Conservation (phyloP, 2,797 vertebrate species). For the Trematomus bernacchii region DNA sequence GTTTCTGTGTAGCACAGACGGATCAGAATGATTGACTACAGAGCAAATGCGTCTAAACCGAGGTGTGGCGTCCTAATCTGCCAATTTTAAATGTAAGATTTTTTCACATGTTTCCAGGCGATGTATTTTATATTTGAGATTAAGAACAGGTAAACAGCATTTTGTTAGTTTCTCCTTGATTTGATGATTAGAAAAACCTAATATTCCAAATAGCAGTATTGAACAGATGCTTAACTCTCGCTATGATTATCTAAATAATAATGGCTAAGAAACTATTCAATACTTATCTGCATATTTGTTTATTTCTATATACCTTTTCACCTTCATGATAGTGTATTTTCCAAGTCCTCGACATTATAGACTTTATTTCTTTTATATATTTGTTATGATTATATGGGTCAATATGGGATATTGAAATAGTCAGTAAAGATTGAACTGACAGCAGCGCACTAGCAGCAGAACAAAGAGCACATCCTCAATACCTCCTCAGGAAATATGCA, state of each 20-base stretch:
- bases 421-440: neutral
- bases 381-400: conserved; percentile 4
- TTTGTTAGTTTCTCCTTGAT: neutral
- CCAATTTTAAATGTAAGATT: neutral
- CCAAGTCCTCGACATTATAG: neutral
- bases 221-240: neutral
- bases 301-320: neutral
- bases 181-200: neutral
- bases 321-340: neutral
- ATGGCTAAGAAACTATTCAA: neutral
- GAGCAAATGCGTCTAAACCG: conserved; percentile 2
- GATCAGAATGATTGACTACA: neutral
- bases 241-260: neutral
- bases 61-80: neutral
- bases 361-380: conserved; percentile 4
- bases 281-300: neutral
- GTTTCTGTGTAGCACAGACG: neutral
- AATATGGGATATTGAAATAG: neutral
- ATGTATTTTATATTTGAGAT: neutral
- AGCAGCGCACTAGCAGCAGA: neutral
- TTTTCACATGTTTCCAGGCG: neutral
- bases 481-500: conserved; percentile 4
- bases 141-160: neutral
- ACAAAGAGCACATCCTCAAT: conserved; percentile 22
- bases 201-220: neutral